Percentiles rank a stretch among this genome's conserved stretches.
Conservation (phyloP, 1,140 invertebrate species). For the Cyclina sinensis region DNA sequence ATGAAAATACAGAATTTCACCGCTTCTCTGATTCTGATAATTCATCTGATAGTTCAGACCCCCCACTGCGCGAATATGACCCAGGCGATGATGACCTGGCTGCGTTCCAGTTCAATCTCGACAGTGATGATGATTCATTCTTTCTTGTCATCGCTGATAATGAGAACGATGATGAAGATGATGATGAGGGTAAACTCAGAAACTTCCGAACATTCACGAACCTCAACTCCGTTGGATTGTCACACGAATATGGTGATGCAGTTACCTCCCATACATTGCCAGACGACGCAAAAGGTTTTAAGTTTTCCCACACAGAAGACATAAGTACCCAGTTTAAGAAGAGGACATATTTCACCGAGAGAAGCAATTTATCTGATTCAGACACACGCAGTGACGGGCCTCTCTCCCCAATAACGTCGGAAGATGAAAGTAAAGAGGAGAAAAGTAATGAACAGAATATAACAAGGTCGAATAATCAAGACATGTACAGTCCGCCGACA, state of each 20-base stretch:
- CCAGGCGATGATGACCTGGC: slow-evolving; percentile 63
- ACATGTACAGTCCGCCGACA: neutral
- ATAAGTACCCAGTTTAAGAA: slow-evolving; percentile 54
- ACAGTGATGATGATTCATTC: slow-evolving; percentile 60
- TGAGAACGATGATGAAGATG: neutral
- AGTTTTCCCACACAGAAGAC: slow-evolving; percentile 63
- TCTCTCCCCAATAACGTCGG: slow-evolving; percentile 47
- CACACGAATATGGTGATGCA: slow-evolving; percentile 59
- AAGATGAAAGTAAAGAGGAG: slow-evolving; percentile 41
- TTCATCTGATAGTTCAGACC: slow-evolving; percentile 62
- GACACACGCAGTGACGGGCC: slow-evolving; percentile 45
- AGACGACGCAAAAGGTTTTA: slow-evolving; percentile 61
- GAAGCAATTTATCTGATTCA: slow-evolving; percentile 50
- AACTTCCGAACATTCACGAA: slow-evolving; percentile 66
- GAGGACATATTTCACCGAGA: slow-evolving; percentile 56
- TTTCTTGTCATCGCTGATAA: slow-evolving; percentile 44
- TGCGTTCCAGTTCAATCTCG: slow-evolving; percentile 52
- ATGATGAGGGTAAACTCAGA: slow-evolving; percentile 53
- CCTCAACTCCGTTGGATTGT: slow-evolving; percentile 62
- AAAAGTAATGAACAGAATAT: neutral
- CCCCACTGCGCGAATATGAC: slow-evolving; percentile 61
- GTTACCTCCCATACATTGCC: slow-evolving; percentile 50
- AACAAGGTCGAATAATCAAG: neutral
- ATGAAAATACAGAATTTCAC: neutral
- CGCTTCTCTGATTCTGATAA: slow-evolving; percentile 35